Percentiles rank a stretch among this genome's conserved stretches.
Evolutionary conservation across 2,888 invertebrate genomes (phyloP).

Genomic region (Epiblema foenella): DNA sequence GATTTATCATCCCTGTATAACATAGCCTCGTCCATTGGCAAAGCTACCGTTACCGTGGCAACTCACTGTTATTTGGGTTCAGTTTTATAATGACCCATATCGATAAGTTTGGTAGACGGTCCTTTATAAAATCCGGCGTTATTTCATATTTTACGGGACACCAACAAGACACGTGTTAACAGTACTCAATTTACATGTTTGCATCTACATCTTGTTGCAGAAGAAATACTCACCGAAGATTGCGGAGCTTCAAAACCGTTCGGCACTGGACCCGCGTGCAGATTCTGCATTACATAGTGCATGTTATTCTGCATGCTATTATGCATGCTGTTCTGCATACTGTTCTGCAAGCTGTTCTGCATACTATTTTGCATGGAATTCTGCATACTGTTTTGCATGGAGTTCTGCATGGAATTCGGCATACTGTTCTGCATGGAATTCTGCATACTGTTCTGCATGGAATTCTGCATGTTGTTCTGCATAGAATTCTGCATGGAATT

Average conservation of each 20-base stretch:
- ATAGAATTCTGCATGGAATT: conserved; percentile 45
- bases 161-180: too few species aligned
- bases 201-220: too few species aligned
- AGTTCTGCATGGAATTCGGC: conserved; percentile 33
- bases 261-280: conserved; percentile 62
- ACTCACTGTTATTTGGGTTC: too few species aligned
- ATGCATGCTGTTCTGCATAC: conserved; percentile 11
- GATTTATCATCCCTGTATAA: too few species aligned
- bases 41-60: too few species aligned
- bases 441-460: conserved; percentile 45
- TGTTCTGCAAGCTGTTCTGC: conserved; percentile 14
- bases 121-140: too few species aligned
- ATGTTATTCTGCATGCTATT: conserved; percentile 43
- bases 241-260: conserved; percentile 75
- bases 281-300: conserved; percentile 68
- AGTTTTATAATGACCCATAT: too few species aligned
- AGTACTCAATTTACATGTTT: too few species aligned
- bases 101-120: too few species aligned
- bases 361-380: conserved; percentile 44
- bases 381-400: conserved; percentile 2
- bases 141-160: too few species aligned
- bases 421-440: conserved; percentile 49
- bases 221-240: conserved; percentile 62
- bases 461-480: conserved; percentile 12
- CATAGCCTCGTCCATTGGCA: too few species aligned